A percentile compares a stretch with the other conserved stretches of the same genome.
phyloP scores from a whole-genome alignment of 2,797 vertebrate genomes.

The Champsocephalus gunnari region DNA sequence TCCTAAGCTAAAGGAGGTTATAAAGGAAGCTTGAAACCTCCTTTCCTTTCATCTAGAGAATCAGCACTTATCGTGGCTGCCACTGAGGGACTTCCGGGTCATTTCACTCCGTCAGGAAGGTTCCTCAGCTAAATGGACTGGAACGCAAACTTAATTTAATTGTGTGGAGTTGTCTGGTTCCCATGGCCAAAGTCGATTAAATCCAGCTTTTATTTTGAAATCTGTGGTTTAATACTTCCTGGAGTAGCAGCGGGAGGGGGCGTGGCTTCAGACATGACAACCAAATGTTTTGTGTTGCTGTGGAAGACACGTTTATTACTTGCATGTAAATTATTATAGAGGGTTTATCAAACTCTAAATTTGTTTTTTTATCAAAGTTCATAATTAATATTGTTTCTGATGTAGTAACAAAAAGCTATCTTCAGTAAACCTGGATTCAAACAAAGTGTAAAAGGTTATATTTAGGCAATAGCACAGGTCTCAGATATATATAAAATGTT shows the following conservation, averaged over 20 bases:
- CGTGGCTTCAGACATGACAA: slow-evolving; percentile 30
- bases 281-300: background rate
- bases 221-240: background rate
- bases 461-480: too few species aligned
- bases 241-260: slow-evolving; percentile 30
- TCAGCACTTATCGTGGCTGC: too few species aligned
- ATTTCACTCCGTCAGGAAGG: too few species aligned
- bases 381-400: background rate
- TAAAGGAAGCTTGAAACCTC: too few species aligned
- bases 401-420: background rate
- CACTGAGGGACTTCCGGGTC: too few species aligned
- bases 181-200: background rate
- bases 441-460: background rate
- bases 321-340: background rate
- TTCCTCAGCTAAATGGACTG: too few species aligned
- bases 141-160: too few species aligned
- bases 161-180: background rate
- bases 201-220: slow-evolving; percentile 40
- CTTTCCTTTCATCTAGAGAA: too few species aligned
- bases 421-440: background rate
- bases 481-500: too few species aligned
- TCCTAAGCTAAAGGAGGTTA: too few species aligned
- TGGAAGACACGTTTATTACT: background rate
- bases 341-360: background rate
- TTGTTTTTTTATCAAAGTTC: background rate